These are phyloP conservation scores for Crematogaster levior DNA, from an alignment of 2,888 invertebrate genomes.

Conservation along the genomic window DNA sequence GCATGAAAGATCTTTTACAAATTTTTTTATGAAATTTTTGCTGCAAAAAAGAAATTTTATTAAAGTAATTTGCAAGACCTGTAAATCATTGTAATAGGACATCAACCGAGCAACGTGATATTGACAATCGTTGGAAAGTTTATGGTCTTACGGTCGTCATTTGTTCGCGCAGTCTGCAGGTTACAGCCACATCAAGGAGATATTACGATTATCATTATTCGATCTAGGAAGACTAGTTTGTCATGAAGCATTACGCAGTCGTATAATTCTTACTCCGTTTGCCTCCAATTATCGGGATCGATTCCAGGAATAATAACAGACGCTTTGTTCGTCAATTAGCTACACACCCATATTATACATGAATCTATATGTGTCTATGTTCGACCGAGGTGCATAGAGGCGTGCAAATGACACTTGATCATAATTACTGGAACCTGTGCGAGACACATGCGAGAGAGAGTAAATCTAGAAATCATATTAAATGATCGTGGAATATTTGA, in stretches of 20 bases:
- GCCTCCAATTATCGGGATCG: constrained; percentile 1
- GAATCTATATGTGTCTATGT: neutral
- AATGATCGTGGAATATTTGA: neutral
- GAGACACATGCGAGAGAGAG: neutral
- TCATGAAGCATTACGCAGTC: neutral
- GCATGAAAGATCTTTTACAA: neutral
- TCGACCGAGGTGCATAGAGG: neutral
- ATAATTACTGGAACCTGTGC: constrained; percentile 12
- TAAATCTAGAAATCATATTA: neutral
- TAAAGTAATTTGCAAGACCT: neutral
- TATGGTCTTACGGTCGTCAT: constrained; percentile 34
- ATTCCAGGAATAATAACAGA: constrained; percentile 20
- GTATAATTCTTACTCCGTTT: constrained; percentile 37
- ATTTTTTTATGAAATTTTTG: neutral
- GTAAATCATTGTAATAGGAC: neutral
- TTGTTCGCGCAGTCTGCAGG: constrained; percentile 22
- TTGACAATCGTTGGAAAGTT: constrained; percentile 27
- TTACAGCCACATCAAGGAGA: constrained; percentile 40
- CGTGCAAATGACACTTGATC: constrained; percentile 22
- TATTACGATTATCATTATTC: constrained; percentile 46
- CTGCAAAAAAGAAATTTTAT: constrained; percentile 3
- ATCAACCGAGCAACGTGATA: constrained; percentile 27
- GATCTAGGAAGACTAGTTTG: neutral
- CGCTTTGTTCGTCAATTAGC: constrained; percentile 15
- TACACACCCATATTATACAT: neutral